A percentile compares a stretch with the other conserved stretches of the same genome.
Evolutionary conservation across 2,113 vertebrate genomes (phyloP).

Genomic region (Oenanthe oenanthe): DNA sequence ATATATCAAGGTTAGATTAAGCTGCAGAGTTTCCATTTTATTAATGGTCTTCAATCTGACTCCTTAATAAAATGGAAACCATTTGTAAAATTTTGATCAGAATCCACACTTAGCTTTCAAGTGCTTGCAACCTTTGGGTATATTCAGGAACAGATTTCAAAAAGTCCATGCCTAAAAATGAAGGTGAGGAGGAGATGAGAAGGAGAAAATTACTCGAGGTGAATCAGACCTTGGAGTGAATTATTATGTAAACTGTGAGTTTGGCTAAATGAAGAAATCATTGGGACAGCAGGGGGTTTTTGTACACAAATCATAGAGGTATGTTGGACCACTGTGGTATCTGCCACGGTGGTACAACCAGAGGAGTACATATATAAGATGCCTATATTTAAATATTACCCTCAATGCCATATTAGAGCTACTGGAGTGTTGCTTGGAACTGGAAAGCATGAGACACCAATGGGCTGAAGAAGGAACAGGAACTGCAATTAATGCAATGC

Average conservation of each 20-base stretch:
- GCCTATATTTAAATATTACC: not conserved
- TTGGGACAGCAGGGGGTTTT: not conserved
- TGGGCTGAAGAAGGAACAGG: not conserved
- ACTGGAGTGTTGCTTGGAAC: not conserved
- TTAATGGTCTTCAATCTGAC: constrained; percentile 63
- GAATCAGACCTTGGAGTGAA: constrained; percentile 42
- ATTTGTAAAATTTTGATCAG: constrained; percentile 67
- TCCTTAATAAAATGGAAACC: constrained; percentile 68
- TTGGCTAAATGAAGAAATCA: constrained; percentile 25
- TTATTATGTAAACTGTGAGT: constrained; percentile 46
- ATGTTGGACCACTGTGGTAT: not conserved
- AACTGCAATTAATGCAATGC: not conserved
- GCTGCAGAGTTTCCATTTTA: constrained; percentile 67
- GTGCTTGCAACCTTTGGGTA: constrained; percentile 28
- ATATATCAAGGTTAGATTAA: constrained; percentile 69
- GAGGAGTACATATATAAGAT: not conserved
- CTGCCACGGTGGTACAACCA: not conserved
- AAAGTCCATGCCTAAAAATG: not conserved
- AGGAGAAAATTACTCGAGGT: not conserved
- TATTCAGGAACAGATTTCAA: constrained; percentile 33
- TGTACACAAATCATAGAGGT: not conserved
- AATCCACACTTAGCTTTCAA: constrained; percentile 48
- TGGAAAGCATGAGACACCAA: not conserved
- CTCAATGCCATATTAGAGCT: not conserved
- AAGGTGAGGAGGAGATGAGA: constrained; percentile 1